Evolutionary conservation across 1,140 invertebrate species (phyloP).

Genomic region (Atopsyche davidsoni): DNA sequence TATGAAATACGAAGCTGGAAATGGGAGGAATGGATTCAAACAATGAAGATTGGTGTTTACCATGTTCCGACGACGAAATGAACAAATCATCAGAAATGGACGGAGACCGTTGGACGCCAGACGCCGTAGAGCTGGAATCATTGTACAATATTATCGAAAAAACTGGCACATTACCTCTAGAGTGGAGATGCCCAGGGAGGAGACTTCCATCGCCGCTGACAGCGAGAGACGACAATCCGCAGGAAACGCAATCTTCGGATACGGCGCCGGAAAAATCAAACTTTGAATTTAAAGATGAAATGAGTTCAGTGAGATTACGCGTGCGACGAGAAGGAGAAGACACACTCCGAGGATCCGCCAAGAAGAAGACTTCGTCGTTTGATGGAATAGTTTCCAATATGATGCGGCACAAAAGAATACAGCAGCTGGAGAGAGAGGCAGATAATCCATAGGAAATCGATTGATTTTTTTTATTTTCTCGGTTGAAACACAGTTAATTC

Average conservation of each 20-base stretch:
- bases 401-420: conserved; percentile 59
- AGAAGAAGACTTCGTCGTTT: conserved; percentile 70
- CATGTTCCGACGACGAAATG: conserved; percentile 57
- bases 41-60: conserved; percentile 49
- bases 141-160: conserved; percentile 54
- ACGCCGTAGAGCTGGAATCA: conserved; percentile 48
- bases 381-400: conserved; percentile 69
- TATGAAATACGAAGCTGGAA: too few species aligned
- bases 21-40: conserved; percentile 40
- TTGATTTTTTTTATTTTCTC: not conserved
- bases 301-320: conserved; percentile 56
- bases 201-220: conserved; percentile 48
- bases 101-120: conserved; percentile 41
- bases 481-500: not conserved
- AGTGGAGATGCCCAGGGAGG: conserved; percentile 61
- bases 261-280: conserved; percentile 56
- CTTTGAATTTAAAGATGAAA: conserved; percentile 72
- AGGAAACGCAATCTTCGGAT: conserved; percentile 36
- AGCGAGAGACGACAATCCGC: conserved; percentile 40
- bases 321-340: conserved; percentile 56
- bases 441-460: conserved; percentile 11
- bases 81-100: conserved; percentile 36
- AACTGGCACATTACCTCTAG: conserved; percentile 48
- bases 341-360: conserved; percentile 63
- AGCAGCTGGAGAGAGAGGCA: conserved; percentile 50